Evolutionary conservation across 2,888 invertebrate species (phyloP), one percentile per base, ranked within the genome.

Genomic region (Dermolepida albohirtum): DNA sequence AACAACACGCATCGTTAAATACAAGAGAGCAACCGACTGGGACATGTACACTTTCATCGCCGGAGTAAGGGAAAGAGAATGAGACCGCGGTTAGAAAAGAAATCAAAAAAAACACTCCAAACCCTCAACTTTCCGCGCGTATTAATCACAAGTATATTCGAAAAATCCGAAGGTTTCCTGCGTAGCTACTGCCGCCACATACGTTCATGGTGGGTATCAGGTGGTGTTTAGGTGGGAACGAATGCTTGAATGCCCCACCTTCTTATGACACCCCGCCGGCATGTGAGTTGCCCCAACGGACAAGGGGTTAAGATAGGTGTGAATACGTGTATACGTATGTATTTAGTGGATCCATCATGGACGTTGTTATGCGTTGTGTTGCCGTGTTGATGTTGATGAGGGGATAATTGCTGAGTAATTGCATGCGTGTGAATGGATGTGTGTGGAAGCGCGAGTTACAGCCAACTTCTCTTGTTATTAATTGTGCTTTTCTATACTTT

Each of bases 271-370:
- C 68, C 68, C 70, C 67, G 70, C 70, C 70, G 69, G 68, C 70
- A 57, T 49, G 29, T 34, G 34, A 43, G 29, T 55, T 64, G 57
- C 54, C 70, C 67, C 66, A 66, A 70, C 70, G 63, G 68, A 44
- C 65, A 70, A 72, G 71, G 70, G 72, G 71, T 72, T 73, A 71
- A 73, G 73, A 72, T 71, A 73, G 71, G 72, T 73, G 73, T 71
- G 71, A 72, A 73, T 63, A 44, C 50, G 49, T 64, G 54, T 47
- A 10, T 16, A 10, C 17, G 59, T 47, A 39, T 29, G 47, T 62
- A 62, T 47, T 62, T 47, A 47, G 59, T 17, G 47, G 54, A 51
- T 63, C 67, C 67, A 67, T 63, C 67, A 67, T 67, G 67, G 66
- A 66, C 66, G 66, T 65, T 66, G 66, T 57, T 59, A 29, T 49